phyloP scores from a whole-genome alignment of 2,797 vertebrate genomes.

The Lateolabrax maculatus region DNA sequence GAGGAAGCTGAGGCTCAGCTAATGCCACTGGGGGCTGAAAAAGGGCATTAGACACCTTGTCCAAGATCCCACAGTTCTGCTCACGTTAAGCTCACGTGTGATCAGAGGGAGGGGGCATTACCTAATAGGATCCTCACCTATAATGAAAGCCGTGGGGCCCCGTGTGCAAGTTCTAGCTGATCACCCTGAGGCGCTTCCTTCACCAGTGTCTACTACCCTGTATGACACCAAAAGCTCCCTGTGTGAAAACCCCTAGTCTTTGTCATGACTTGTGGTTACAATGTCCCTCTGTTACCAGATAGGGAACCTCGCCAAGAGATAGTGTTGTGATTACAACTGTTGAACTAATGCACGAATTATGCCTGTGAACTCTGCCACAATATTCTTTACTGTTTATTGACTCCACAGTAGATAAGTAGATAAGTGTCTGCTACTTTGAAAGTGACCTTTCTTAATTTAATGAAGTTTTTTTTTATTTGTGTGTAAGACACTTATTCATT shows the following conservation, averaged over 20 bases:
- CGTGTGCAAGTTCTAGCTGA: slow-evolving; percentile 39
- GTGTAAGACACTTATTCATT: background rate
- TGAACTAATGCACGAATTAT: slow-evolving; percentile 21
- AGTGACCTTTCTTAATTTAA: background rate
- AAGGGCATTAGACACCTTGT: background rate
- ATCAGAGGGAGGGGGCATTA: slow-evolving; percentile 3
- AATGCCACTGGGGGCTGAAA: background rate
- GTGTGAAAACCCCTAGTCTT: slow-evolving; percentile 28
- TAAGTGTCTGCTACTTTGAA: background rate
- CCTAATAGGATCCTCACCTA: slow-evolving; percentile 14
- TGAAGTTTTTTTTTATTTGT: too few species aligned
- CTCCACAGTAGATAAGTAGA: background rate
- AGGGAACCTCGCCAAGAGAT: slow-evolving; percentile 22
- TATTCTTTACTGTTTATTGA: background rate
- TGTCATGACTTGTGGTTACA: slow-evolving; percentile 35
- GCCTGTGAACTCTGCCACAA: slow-evolving; percentile 5
- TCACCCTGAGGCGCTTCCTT: slow-evolving; percentile 19
- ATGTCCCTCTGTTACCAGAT: slow-evolving; percentile 17
- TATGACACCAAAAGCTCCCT: slow-evolving; percentile 20
- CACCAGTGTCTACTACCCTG: background rate
- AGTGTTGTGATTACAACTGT: slow-evolving; percentile 28
- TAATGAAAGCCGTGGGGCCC: background rate
- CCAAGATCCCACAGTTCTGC: slow-evolving; percentile 17
- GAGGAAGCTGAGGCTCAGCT: slow-evolving; percentile 5
- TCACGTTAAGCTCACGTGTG: slow-evolving; percentile 24